Evolutionary conservation across 2,113 vertebrate genomes (phyloP), one percentile per base, ranked within the genome.

Genomic region (Propithecus coquereli): DNA sequence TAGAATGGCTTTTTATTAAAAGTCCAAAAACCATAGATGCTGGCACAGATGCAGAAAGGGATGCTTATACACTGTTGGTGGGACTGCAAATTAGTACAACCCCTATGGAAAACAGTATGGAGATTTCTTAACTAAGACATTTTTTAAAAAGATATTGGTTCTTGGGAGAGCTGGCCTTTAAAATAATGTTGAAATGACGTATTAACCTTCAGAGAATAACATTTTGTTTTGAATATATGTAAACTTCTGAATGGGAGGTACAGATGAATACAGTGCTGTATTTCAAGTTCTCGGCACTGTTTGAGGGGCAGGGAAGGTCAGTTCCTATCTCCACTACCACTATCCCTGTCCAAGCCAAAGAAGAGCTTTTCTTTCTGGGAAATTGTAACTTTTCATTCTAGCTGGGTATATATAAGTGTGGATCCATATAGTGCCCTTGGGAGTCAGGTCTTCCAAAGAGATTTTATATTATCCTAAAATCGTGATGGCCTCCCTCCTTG

Each of bases 351-450:
- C 23, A 87, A 96, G n/a, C 2, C 68, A 74, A 86, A 68, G 73
- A 77, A 87, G 14, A 70, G 11, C 47, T 43, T 97, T 85, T 77
- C 79, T 93, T 71, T 77, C 27, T 63, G 63, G 50, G 54, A 86
- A 86, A 79, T 40, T 68, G 7, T 83, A 92, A 87, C 12, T 73
- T 96, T 91, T 94, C 47, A 63, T 95, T 90, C n/a, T 92, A 70
- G 71, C 3, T 8, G 71, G 34, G 10, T 71, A 8, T 47, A 12
- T 22, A 22, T 89, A 76, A 89, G 12, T 81, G 14, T 71, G 34
- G 11, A 88, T 70, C 94, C 25, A 50, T 40, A 40, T 2, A 20
- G 22, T 37, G 30, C 20, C n/a, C 52, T 32, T 68, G 18, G 32
- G 45, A 71, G 18, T 97, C 50, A 65, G 5, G 43, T 16, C 18